These are phyloP conservation scores for Trachymyrmex cornetzi DNA, from an alignment of 1,140 invertebrate species.

Conservation along the genomic window DNA sequence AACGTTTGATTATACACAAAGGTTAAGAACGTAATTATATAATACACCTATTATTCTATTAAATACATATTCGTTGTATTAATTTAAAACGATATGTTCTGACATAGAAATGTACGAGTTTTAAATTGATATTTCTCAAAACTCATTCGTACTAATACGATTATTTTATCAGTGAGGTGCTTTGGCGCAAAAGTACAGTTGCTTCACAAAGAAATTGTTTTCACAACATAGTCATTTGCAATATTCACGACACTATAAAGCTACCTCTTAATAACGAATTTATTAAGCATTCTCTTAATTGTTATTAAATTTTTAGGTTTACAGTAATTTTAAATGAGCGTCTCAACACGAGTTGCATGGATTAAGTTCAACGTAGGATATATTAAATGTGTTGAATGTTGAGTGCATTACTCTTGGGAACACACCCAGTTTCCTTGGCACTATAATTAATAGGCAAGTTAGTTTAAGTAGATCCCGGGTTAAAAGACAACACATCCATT, in stretches of 20 bases:
- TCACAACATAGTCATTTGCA: background rate
- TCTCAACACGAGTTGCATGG: background rate
- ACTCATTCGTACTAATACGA: background rate
- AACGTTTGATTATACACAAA: background rate
- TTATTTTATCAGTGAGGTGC: background rate
- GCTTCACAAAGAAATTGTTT: constrained; percentile 5
- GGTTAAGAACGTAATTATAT: background rate
- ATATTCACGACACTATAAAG: background rate
- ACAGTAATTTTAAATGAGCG: background rate
- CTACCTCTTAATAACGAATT: background rate
- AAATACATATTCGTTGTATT: background rate
- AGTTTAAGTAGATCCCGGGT: constrained; percentile 57
- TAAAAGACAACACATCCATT: constrained; percentile 61
- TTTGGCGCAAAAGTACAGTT: background rate
- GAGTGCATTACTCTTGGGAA: constrained; percentile 23
- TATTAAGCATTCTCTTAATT: background rate
- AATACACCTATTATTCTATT: too few relatives aligned
- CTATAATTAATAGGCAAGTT: constrained; percentile 61
- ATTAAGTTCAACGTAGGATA: constrained; percentile 24
- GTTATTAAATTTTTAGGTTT: background rate
- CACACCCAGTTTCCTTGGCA: background rate
- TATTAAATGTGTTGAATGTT: constrained; percentile 32
- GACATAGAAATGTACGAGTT: background rate
- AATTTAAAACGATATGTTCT: background rate
- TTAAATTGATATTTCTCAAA: background rate